Evolutionary conservation across 1,140 invertebrate species (phyloP), one percentile per base, ranked within the genome.

Genomic region (Aphelenchoides besseyi): DNA sequence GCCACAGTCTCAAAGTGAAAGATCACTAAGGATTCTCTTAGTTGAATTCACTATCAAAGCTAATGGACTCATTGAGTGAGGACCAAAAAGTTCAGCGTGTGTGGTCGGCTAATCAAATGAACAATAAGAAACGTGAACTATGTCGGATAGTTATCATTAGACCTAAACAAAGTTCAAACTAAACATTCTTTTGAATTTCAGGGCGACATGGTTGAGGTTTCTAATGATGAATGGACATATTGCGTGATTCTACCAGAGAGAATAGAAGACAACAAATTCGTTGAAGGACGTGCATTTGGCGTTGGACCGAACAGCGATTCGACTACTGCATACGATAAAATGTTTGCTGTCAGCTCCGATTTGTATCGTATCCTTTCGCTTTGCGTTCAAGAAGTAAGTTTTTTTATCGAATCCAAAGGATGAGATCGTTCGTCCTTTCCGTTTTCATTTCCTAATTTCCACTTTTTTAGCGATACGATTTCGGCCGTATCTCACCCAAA

Each of bases 401-500:
- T 12, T 12, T n/a, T 48, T n/a, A 12, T 48, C 41, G n/a, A n/a
- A n/a, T n/a, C n/a, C 12, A 48, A 48, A 12, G 12, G 41, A 48
- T 12, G 12, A 12, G 41, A 48, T n/a, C 12, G n/a, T n/a, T n/a
- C n/a, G n/a, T n/a, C n/a, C 16, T 61, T 53, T 61, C 41, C 57
- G 16, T 18, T 12, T 48, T 48, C 12, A 48, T 12, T 48, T 48
- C n/a, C 41, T 48, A 61, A 61, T 61, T 61, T n/a, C n/a, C 16
- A n/a, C 41, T n/a, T 61, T 61, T 61, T 61, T 53, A 61, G 62
- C 5, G 61, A 52, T 66, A 66, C 62, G 18, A 67, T 18, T 66
- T 66, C 62, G 62, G 18, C 62, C 5, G 8, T 5, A 66, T 66
- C 62, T 66, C 62, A 5, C 26, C 62, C 33, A 66, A 66, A 29